A percentile compares a stretch with the other conserved stretches of the same genome.
Evolutionary conservation across 2,113 vertebrate species (phyloP).

Genomic region (Octodon degus): DNA sequence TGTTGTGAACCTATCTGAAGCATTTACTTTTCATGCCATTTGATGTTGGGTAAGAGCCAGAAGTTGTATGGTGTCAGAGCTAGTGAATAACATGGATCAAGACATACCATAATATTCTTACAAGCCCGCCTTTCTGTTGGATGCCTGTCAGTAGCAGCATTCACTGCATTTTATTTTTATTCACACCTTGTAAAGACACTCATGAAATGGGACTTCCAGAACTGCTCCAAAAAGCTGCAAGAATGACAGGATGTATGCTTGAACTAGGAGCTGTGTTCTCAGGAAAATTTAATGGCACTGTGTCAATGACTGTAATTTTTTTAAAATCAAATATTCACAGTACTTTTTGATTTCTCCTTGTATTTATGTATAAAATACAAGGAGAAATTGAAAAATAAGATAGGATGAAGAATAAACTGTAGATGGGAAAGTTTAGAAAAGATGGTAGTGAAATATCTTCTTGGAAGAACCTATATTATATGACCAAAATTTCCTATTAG

Average conservation of each 20-base stretch:
- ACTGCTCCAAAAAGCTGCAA: background rate
- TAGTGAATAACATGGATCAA: background rate
- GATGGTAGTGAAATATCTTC: background rate
- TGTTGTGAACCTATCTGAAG: background rate
- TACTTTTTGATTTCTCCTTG: background rate
- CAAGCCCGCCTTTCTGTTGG: background rate
- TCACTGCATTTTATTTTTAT: background rate
- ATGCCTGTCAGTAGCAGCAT: background rate
- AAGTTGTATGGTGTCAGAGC: background rate
- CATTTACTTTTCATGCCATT: background rate
- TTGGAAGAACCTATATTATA: background rate
- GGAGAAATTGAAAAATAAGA: background rate
- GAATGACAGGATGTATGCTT: background rate
- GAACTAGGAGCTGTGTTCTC: background rate
- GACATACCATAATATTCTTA: background rate
- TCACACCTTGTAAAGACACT: background rate
- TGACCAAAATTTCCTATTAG: background rate
- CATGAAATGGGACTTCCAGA: background rate
- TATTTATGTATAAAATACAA: background rate
- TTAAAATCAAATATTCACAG: background rate
- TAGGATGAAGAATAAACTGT: conserved; percentile 3
- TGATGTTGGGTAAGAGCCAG: background rate
- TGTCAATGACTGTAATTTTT: background rate
- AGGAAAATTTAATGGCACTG: background rate
- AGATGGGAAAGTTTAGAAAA: background rate